Evolutionary conservation across 2,888 invertebrate species (phyloP), one percentile per base, ranked within the genome.

Genomic region (Eupithecia insigniata): DNA sequence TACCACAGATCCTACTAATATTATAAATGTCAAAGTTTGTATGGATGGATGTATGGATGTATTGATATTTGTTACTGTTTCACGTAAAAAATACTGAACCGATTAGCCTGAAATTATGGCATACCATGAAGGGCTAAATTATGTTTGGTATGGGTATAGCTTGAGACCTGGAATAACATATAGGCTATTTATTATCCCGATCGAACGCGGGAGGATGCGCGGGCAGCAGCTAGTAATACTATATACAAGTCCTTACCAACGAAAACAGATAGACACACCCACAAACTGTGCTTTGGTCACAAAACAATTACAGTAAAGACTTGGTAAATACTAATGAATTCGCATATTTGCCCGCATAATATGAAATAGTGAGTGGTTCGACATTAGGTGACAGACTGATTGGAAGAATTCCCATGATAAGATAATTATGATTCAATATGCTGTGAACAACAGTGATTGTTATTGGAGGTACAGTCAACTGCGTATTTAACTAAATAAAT

Each of bases 321-420:
- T 3, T n/a, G 32, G 34, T 32, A 28, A 28, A 18, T 32, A 64
- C 60, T 71, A 61, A 69, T 58, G 34, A 67, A 67, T 46, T 60
- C 60, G 39, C 60, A 70, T 71, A 55, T 69, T 68, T 72, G 66
- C 75, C 72, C 68, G 70, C 68, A 74, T 74, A 58, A 67, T 58
- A 68, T 62, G 71, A 76, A 66, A 70, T 70, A 72, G 67, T 62
- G 65, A 34, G n/a, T 22, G 28, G 30, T 22, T 60, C 70, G 32
- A 69, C 70, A 74, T 70, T 72, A 68, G 72, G 72, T 66, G 62
- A 70, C 70, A 71, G 65, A 74, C 72, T 76, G 73, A 77, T 74
- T 76, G 73, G 34, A 76, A 75, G 70, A 71, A 76, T 77, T 78
- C 73, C 66, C 73, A 76, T 74, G 78, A 78, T 79, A 75, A 79